phyloP scores from a whole-genome alignment of 2,888 invertebrate species.

The Leistus spinibarbis region DNA sequence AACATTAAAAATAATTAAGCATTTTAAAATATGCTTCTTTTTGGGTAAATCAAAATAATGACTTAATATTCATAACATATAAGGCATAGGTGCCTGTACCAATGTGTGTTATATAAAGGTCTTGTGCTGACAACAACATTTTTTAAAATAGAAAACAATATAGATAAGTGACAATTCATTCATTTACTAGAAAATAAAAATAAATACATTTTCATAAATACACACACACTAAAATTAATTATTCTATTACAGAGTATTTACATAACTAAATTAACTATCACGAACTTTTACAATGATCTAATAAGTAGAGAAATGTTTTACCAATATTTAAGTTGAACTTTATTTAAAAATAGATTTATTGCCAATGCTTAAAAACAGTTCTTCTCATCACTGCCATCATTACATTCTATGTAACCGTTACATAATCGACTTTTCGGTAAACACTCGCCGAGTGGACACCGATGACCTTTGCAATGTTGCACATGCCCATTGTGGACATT shows the following conservation, averaged over 20 bases:
- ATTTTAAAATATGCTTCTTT: no score
- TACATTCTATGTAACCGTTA: slow-evolving; percentile 79
- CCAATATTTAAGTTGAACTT: not conserved
- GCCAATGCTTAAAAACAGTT: slow-evolving; percentile 57
- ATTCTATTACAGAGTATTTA: not conserved
- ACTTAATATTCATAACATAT: no score
- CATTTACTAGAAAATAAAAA: not conserved
- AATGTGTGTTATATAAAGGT: no score
- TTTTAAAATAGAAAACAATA: no score
- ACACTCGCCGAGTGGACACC: slow-evolving; percentile 79
- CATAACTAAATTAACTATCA: not conserved
- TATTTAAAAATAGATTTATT: not conserved
- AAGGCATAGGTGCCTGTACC: no score
- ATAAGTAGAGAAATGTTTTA: not conserved
- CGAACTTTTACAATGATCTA: not conserved
- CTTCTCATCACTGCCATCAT: slow-evolving; percentile 75
- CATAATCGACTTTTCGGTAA: slow-evolving; percentile 73
- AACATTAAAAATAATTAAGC: no score
- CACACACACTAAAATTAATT: not conserved
- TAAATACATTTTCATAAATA: slow-evolving; percentile 11
- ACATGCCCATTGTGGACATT: slow-evolving; percentile 41
- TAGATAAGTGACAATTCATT: not conserved
- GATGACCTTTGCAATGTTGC: slow-evolving; percentile 66
- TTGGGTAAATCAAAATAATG: no score
- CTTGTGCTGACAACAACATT: no score